Evolutionary conservation across 2,797 vertebrate species (phyloP), one percentile per base, ranked within the genome.

Genomic region (Phrynocephalus forsythii): DNA sequence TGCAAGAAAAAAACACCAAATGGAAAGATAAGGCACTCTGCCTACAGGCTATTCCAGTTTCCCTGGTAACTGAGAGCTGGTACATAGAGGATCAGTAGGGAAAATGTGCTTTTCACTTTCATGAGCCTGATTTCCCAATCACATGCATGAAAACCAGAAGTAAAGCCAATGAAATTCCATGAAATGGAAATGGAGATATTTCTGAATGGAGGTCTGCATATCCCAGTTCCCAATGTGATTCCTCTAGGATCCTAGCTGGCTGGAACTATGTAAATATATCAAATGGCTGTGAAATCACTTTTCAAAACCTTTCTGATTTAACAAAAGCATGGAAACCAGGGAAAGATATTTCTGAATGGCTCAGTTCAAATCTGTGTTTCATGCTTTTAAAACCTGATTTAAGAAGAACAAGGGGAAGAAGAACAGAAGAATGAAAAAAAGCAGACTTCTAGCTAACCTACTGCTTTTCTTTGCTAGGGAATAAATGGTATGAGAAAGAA

Each of bases 21-120:
- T 86, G 77, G 77, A 91, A 91, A 93, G 91, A 91, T 91, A 87
- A 92, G 93, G 33, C 5, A 86, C 77, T 44, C 16, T 6, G 1
- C 89, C 84, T 85, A 79, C 1, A 60, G 81, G 88, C 72, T 60
- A 50, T 82, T 94, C 76, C 88, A 87, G 0, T 91, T 94, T 94
- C 86, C 89, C 52, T 91, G 86, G 93, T 92, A 94, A 92, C 75
- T 94, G 83, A 92, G 90, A 89, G 52, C 79, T 88, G 52, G 86
- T 83, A 78, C 86, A 85, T 26, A 0, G 81, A 91, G 81, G n/a
- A 89, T 90, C 79, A 72, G 81, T 76, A 30, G 33, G 87, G 13
- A 44, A 91, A 92, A 33, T 33, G 33, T 33, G 1, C 78, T 89
- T 91, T 91, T 90, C 22, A 66, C 79, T 88, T 50, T 52, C 88